Evolutionary conservation across 2,888 invertebrate species (phyloP).

Genomic region (Sycophila texana): DNA sequence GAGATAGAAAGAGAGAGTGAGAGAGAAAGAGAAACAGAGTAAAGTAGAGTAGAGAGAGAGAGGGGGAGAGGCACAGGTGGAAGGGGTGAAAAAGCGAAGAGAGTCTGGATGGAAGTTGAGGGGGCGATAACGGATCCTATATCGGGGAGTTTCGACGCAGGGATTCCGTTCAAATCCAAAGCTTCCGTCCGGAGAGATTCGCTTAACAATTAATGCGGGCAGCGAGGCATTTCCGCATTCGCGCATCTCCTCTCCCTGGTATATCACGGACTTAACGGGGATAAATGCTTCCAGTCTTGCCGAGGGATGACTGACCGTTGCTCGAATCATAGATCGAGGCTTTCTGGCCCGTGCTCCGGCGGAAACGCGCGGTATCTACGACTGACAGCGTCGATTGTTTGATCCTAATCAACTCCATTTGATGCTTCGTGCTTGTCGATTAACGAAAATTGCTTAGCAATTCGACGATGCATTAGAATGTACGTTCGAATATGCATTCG

Average conservation of each 20-base stretch:
- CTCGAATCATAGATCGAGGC: background rate
- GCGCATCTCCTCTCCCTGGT: background rate
- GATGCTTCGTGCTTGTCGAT: no score
- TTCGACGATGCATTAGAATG: no score
- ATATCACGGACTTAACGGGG: background rate
- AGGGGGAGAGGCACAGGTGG: background rate
- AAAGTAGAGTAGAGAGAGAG: background rate
- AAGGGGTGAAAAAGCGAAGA: background rate
- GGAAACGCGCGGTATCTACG: background rate
- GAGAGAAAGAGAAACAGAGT: background rate
- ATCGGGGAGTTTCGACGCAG: background rate
- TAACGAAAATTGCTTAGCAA: no score
- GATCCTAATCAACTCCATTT: no score
- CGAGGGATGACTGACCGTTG: conserved; percentile 7
- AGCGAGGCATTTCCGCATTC: background rate
- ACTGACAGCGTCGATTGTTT: no score
- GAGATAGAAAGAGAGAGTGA: background rate
- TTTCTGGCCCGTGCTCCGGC: background rate
- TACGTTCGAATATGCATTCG: no score
- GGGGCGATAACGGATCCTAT: background rate
- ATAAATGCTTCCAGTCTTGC: background rate
- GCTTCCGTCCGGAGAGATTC: background rate
- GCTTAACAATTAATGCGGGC: conserved; percentile 20
- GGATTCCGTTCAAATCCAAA: background rate
- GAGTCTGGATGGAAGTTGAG: background rate